A percentile compares a stretch with the other conserved stretches of the same genome.
These are phyloP conservation scores for Callinectes sapidus DNA, from an alignment of 2,888 invertebrate species.

Conservation along the genomic window DNA sequence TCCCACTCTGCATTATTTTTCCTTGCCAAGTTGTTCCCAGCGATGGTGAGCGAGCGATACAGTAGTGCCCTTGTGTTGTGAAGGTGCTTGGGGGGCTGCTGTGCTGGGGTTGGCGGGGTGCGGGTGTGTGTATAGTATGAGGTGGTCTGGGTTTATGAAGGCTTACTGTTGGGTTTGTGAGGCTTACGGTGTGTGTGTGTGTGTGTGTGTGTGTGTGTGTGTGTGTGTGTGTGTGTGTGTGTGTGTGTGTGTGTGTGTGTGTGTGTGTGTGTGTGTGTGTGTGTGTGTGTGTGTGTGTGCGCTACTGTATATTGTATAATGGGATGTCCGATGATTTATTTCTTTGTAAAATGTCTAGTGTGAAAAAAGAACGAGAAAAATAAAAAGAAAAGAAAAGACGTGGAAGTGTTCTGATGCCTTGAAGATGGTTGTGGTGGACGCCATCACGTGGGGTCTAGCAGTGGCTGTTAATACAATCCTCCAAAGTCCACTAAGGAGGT, in stretches of 20 bases:
- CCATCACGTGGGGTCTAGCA: constrained; percentile 5
- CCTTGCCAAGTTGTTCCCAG: neutral
- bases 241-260: neutral
- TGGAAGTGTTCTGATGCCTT: neutral
- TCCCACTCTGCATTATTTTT: constrained; percentile 37
- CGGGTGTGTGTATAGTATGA: neutral
- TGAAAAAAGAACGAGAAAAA: neutral
- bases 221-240: neutral
- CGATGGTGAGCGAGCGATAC: constrained; percentile 34
- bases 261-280: neutral
- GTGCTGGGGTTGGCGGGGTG: neutral
- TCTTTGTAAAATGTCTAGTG: neutral
- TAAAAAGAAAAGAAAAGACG: neutral
- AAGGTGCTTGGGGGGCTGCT: neutral
- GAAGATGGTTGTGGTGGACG: neutral
- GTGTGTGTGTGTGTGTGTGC: neutral
- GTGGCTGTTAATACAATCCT: neutral
- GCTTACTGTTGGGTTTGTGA: neutral
- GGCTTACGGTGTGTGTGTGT: neutral
- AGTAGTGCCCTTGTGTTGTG: constrained; percentile 23
- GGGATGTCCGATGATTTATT: neutral
- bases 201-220: constrained; percentile 18
- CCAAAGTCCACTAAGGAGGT: constrained; percentile 36
- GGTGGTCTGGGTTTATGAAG: constrained; percentile 30
- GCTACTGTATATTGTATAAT: neutral